Evolutionary conservation across 1,140 invertebrate species (phyloP).

Genomic region (Drosophila eugracilis): DNA sequence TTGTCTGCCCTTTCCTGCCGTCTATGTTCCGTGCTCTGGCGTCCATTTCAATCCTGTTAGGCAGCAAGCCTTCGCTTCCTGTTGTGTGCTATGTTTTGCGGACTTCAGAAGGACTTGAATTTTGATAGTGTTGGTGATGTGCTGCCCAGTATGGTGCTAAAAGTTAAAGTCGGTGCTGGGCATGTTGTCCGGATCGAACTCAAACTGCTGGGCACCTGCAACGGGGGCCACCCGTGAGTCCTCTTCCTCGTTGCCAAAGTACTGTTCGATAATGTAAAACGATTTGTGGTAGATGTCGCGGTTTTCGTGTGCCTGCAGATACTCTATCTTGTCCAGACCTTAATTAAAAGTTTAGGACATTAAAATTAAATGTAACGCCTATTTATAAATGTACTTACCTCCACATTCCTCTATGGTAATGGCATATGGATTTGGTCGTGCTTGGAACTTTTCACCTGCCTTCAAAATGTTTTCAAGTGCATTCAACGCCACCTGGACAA

Average conservation of each 20-base stretch:
- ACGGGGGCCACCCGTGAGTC: conserved; percentile 93
- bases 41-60: background rate
- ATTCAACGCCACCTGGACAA: conserved; percentile 98
- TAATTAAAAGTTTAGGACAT: conserved; percentile 11
- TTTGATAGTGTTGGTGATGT: conserved; percentile 1
- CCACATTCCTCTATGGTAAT: conserved; percentile 98
- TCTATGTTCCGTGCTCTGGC: conserved; percentile 1
- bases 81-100: conserved; percentile 19
- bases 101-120: background rate
- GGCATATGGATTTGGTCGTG: conserved; percentile 94
- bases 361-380: conserved; percentile 5
- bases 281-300: conserved; percentile 98
- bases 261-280: conserved; percentile 98
- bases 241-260: conserved; percentile 96
- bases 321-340: conserved; percentile 99
- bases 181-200: conserved; percentile 89
- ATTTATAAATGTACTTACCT: conserved; percentile 88
- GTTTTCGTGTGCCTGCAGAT: conserved; percentile 98
- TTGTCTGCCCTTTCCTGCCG: background rate
- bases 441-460: conserved; percentile 92
- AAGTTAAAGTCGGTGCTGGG: conserved; percentile 93
- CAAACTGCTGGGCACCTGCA: conserved; percentile 91
- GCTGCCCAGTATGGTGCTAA: conserved; percentile 84
- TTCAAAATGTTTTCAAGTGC: conserved; percentile 98
- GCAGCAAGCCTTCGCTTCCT: conserved; percentile 8